phyloP scores from a whole-genome alignment of 1,140 invertebrate genomes.

The Glossosoma conforme region DNA sequence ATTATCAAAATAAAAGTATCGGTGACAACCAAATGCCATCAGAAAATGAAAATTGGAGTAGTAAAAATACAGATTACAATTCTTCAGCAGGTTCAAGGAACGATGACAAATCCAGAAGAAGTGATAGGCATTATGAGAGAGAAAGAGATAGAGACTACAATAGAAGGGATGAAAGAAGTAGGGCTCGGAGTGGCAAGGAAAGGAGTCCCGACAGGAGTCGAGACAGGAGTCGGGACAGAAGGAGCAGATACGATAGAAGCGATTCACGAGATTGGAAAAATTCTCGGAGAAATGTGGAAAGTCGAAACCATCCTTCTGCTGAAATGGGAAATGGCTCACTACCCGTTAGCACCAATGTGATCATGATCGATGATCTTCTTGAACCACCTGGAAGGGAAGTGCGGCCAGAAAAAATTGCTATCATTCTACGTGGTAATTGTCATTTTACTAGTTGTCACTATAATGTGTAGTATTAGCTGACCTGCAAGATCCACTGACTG shows the following conservation, averaged over 20 bases:
- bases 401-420: constrained; percentile 77
- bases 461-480: too few species aligned
- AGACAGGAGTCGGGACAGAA: constrained; percentile 26
- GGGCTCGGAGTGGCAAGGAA: constrained; percentile 29
- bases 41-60: constrained; percentile 9
- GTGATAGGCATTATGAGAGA: constrained; percentile 23
- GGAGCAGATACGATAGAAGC: constrained; percentile 31
- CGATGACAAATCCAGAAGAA: constrained; percentile 23
- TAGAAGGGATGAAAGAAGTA: constrained; percentile 37
- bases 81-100: constrained; percentile 21
- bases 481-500: too few species aligned
- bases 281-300: constrained; percentile 6
- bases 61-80: constrained; percentile 14
- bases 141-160: constrained; percentile 14
- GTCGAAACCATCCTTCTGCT: neutral
- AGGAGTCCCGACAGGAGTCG: constrained; percentile 33
- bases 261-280: constrained; percentile 22
- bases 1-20: constrained; percentile 14
- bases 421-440: constrained; percentile 75
- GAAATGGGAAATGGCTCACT: neutral
- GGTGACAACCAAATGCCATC: constrained; percentile 4
- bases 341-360: constrained; percentile 39
- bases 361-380: constrained; percentile 81
- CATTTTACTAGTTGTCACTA: constrained; percentile 8
- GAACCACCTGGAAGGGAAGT: constrained; percentile 65